Conservation (phyloP, 2,888 invertebrate genomes). For the Dryocosmus kuriphilus region DNA sequence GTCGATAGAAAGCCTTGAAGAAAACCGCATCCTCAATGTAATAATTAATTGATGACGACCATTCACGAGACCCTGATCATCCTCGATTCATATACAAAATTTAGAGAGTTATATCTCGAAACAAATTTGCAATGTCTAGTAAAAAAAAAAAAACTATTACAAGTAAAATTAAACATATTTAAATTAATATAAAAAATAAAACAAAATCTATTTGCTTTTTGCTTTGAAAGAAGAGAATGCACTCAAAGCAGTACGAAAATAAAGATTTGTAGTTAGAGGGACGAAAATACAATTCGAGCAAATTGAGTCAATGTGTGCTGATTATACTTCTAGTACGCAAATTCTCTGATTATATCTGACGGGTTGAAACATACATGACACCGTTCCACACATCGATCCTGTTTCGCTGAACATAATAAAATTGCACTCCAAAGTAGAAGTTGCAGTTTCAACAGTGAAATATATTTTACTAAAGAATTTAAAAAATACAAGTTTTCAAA, state of each 20-base stretch:
- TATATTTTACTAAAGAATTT: background rate
- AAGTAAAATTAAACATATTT: background rate
- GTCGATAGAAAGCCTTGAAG: background rate
- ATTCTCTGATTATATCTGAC: conserved; percentile 11
- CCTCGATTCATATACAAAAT: background rate
- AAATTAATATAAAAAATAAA: background rate
- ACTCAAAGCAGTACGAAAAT: background rate
- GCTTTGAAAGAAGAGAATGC: background rate
- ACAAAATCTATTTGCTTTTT: background rate
- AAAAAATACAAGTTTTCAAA: too few species aligned
- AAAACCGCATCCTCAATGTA: background rate
- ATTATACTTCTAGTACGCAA: background rate
- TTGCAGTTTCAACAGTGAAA: background rate
- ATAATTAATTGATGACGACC: background rate
- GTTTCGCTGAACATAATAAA: background rate
- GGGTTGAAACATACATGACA: conserved; percentile 24
- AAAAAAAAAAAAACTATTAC: background rate
- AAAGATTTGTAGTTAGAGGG: conserved; percentile 7
- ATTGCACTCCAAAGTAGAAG: background rate
- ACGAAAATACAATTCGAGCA: background rate
- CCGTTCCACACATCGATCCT: conserved; percentile 14
- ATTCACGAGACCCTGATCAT: background rate
- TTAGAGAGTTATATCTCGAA: background rate
- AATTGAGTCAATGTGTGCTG: background rate
- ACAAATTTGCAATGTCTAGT: background rate